These are phyloP conservation scores for Lepidonotus clava DNA, from an alignment of 2,888 invertebrate genomes.

Conservation along the genomic window DNA sequence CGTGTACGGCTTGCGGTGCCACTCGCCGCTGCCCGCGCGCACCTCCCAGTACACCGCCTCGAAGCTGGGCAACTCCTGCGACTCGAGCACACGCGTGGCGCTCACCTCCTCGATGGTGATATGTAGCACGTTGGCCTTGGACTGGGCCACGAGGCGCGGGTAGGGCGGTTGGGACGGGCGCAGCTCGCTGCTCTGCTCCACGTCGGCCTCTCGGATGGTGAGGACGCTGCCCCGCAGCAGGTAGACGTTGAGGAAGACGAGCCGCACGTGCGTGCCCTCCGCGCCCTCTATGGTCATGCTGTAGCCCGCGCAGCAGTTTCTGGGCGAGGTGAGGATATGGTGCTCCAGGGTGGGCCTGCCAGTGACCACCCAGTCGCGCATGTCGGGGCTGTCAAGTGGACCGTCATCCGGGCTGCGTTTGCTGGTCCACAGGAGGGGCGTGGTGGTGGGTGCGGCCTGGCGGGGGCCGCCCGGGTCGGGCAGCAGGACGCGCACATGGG, in stretches of 20 bases:
- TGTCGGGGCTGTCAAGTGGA: slow-evolving; percentile 9
- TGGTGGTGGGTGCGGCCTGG: slow-evolving; percentile 15
- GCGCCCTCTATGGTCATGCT: not conserved
- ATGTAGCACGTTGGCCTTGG: slow-evolving; percentile 11
- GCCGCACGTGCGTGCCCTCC: not conserved
- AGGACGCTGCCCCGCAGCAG: not conserved
- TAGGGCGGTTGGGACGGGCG: not conserved
- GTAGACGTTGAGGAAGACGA: slow-evolving; percentile 37
- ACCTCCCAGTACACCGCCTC: slow-evolving; percentile 33
- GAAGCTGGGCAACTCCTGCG: not conserved
- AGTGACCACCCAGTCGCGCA: slow-evolving; percentile 5
- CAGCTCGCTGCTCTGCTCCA: not conserved
- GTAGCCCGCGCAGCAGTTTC: slow-evolving; percentile 34
- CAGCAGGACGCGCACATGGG: not conserved
- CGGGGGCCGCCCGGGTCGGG: not conserved
- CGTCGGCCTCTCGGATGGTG: not conserved
- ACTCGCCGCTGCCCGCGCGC: not conserved
- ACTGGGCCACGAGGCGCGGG: slow-evolving; percentile 11
- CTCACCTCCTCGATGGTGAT: slow-evolving; percentile 2
- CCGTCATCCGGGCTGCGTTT: not conserved
- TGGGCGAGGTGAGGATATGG: slow-evolving; percentile 33
- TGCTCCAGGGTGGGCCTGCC: slow-evolving; percentile 17
- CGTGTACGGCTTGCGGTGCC: slow-evolving; percentile 21
- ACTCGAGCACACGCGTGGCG: not conserved
- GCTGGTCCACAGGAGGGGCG: slow-evolving; percentile 20